Conservation (phyloP, 2,797 vertebrate species). For the Prionace glauca region DNA sequence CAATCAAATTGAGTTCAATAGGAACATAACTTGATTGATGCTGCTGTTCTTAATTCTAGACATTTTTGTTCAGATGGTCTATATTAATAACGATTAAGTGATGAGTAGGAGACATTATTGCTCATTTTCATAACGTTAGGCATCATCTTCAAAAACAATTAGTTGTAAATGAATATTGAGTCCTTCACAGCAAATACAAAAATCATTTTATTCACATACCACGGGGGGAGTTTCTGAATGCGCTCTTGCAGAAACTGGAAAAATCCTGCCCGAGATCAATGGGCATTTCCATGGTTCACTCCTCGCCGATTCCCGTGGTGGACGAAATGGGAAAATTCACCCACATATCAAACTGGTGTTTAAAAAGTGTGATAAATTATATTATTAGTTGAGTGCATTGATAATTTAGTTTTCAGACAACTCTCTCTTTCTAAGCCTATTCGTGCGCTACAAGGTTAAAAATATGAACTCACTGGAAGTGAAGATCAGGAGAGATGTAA, state of each 20-base stretch:
- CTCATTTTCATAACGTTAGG: background rate
- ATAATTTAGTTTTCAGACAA: background rate
- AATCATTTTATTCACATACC: background rate
- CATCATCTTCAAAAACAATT: background rate
- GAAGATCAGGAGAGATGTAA: background rate
- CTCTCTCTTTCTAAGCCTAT: background rate
- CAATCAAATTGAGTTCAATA: background rate
- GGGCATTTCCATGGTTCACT: no score
- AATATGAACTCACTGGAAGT: background rate
- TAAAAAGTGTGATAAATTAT: background rate
- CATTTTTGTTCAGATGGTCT: background rate
- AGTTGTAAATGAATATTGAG: background rate
- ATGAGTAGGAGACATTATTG: background rate
- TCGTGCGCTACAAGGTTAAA: background rate
- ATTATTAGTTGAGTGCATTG: background rate
- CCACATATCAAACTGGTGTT: background rate
- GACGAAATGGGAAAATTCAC: no score
- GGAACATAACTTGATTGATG: background rate
- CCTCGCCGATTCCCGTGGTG: no score
- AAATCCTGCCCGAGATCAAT: no score
- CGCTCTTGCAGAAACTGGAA: no score
- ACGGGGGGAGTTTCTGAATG: no score
- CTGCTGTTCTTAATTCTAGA: background rate
- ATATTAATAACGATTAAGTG: background rate
- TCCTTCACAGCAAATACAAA: background rate